A percentile compares a stretch with the other conserved stretches of the same genome.
These are phyloP conservation scores for Phoebastria nigripes DNA, from an alignment of 2,797 vertebrate genomes.

Conservation along the genomic window DNA sequence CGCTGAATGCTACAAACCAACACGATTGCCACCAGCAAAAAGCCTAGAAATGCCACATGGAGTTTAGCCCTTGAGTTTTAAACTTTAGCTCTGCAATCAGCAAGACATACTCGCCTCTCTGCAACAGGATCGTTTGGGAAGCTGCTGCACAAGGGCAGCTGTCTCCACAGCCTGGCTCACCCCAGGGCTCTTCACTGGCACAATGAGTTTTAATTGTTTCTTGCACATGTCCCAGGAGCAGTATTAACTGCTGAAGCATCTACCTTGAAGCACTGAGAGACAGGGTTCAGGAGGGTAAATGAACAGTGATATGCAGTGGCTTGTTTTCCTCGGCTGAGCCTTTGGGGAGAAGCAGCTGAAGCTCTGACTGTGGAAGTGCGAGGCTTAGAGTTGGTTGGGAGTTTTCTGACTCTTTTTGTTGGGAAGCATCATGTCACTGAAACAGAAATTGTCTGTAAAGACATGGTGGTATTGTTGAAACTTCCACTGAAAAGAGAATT, in stretches of 20 bases:
- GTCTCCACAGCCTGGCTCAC: not conserved
- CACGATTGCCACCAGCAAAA: not conserved
- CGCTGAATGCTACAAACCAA: not conserved
- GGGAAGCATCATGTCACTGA: not conserved
- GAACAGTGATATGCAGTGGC: not conserved
- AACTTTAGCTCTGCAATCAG: slow-evolving; percentile 10
- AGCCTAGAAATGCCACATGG: slow-evolving; percentile 28
- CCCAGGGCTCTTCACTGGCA: slow-evolving; percentile 36
- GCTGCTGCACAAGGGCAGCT: slow-evolving; percentile 31
- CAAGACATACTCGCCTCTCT: not conserved
- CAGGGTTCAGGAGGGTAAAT: slow-evolving; percentile 37
- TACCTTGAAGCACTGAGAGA: slow-evolving; percentile 4
- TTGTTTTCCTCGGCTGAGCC: not conserved
- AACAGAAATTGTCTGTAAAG: not conserved
- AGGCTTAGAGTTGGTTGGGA: not conserved
- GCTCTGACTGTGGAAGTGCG: not conserved
- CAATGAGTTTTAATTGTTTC: slow-evolving; percentile 44
- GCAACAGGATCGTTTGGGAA: not conserved
- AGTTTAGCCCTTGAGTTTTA: slow-evolving; percentile 24
- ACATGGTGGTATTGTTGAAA: not conserved
- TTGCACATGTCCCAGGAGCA: not conserved
- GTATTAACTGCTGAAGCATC: slow-evolving; percentile 34
- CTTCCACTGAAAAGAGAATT: not conserved
- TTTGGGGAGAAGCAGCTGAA: not conserved
- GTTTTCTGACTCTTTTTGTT: not conserved